Base-by-base conservation (phyloP, 2,797 vertebrate genomes). In the Scyliorhinus canicula region DNA sequence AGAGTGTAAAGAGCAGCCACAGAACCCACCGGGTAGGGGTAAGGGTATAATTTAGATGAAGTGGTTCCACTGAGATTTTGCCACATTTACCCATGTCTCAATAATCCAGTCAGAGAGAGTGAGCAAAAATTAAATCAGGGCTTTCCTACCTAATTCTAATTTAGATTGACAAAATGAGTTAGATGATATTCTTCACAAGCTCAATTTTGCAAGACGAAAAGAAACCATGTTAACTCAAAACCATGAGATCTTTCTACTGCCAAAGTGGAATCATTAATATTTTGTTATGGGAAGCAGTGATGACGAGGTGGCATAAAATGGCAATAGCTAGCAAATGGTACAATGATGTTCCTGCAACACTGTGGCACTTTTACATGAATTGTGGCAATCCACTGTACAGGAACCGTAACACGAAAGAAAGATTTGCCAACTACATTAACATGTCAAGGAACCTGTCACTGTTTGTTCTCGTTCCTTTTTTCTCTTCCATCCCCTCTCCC, bases 371-470 rank as follows among this genome's bases (percentile, higher is more conserved):
- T 91, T 65, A n/a, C 31, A 57, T 40, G 0, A 44, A 91, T 91
- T 60, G 60, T 57, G 35, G 35, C n/a, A 60, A n/a, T 90, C 86
- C 52, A 57, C 9, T 2, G 31, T 57, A 31, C 35, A 14, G 28
- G 31, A 57, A 65, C 21, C 3, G n/a, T 88, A 91, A 91, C n/a
- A 91, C 57, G 44, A 90, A 57, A 60, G n/a, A 65, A 91, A 65
- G 31, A 19, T 44, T 65, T 90, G 86, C 52, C 55, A 90, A 90
- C 35, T 60, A 90, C 35, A 60, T 60, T 63, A 90, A 90, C 35
- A 90, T 57, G 12, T 90, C 86, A 90, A 90, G 19, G 57, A 90
- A n/a, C 88, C n/a, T 63, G 88, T 65, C 86, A 90, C 86, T 55
- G 8, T 55, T 90, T 90, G 55, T 63, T 57, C 85, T 55, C 52